Conservation (phyloP, 37 sponge, comb jelly and placozoan species). For the Bolinopsis microptera region DNA sequence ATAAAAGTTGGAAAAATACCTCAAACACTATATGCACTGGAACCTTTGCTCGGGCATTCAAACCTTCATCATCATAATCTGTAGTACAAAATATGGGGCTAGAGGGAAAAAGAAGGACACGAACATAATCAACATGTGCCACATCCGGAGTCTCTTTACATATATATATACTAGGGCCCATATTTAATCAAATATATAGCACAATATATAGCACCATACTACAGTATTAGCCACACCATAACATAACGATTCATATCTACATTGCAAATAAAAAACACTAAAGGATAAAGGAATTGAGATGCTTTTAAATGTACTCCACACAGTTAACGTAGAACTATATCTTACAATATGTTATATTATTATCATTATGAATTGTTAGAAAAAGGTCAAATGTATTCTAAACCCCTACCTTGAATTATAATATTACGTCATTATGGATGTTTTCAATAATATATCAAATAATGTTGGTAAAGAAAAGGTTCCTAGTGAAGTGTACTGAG, state of each 20-base stretch:
- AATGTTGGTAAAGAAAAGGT: not conserved
- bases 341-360: not conserved
- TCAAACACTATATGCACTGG: not conserved
- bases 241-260: not conserved
- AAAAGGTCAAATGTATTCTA: not conserved
- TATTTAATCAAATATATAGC: not conserved
- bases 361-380: not conserved
- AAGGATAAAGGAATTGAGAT: not conserved
- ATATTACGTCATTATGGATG: not conserved
- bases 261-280: slow-evolving; percentile 44
- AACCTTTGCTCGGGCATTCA: not conserved
- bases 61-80: not conserved
- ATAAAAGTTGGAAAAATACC: slow-evolving; percentile 49
- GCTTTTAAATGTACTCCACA: too few species aligned
- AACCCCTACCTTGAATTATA: not conserved
- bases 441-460: too few species aligned
- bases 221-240: not conserved
- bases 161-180: not conserved
- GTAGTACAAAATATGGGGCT: not conserved
- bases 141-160: not conserved
- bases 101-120: too few species aligned
- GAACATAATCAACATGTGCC: not conserved
- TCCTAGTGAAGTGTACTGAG: not conserved
- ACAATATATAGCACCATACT: not conserved
- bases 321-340: not conserved